A percentile compares a stretch with the other conserved stretches of the same genome.
Evolutionary conservation across 2,888 invertebrate genomes (phyloP).

Genomic region (Spodoptera picta): DNA sequence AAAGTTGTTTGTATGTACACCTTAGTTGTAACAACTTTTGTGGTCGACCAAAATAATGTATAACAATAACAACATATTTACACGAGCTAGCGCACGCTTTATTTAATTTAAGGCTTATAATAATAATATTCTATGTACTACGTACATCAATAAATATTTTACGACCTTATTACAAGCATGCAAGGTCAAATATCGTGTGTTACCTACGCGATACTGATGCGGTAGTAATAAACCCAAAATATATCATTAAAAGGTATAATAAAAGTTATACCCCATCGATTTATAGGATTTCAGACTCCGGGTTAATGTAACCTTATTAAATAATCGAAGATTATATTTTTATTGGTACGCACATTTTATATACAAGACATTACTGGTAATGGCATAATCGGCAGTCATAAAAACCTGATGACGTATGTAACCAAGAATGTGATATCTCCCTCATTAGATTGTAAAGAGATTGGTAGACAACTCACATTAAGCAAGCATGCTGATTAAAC

Average conservation of each 20-base stretch:
- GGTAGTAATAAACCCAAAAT: constrained; percentile 27
- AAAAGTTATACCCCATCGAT: constrained; percentile 20
- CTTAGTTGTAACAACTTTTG: background rate
- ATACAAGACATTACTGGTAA: too few species aligned
- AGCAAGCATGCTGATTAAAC: too few species aligned
- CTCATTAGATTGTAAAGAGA: too few species aligned
- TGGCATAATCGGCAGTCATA: too few species aligned
- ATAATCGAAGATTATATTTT: too few species aligned
- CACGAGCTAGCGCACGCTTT: constrained; percentile 10
- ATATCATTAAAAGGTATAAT: constrained; percentile 31
- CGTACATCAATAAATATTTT: constrained; percentile 35
- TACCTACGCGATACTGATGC: constrained; percentile 24
- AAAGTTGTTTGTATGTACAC: too few species aligned
- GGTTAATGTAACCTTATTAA: too few species aligned
- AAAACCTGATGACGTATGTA: too few species aligned
- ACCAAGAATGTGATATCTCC: too few species aligned
- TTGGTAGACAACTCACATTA: too few species aligned
- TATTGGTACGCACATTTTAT: too few species aligned
- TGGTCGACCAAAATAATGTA: constrained; percentile 4
- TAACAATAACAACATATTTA: constrained; percentile 7
- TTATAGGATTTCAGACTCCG: background rate
- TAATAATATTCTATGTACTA: constrained; percentile 37
- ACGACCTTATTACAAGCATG: constrained; percentile 33
- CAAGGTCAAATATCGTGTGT: constrained; percentile 38
- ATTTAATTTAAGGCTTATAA: constrained; percentile 21